Percentiles rank a stretch among this genome's conserved stretches.
phyloP scores from a whole-genome alignment of 1,140 invertebrate genomes.

The Trichonephila inaurata region DNA sequence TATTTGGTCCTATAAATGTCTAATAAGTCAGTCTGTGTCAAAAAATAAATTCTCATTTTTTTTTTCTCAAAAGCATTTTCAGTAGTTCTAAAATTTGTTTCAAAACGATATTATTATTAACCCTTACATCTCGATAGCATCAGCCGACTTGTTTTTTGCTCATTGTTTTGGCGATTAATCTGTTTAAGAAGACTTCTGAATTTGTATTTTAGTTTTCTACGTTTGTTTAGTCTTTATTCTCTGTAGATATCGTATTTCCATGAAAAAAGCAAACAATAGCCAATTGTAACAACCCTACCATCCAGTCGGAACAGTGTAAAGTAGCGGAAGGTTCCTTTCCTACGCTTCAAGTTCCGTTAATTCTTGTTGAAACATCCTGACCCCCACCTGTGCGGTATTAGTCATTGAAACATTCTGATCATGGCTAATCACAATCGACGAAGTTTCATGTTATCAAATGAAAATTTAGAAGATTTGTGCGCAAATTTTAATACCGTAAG shows the following conservation, averaged over 20 bases:
- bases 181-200: no score
- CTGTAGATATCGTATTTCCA: background rate
- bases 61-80: no score
- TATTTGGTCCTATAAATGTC: no score
- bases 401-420: constrained; percentile 5
- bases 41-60: no score
- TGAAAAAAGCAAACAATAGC: constrained; percentile 38
- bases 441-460: constrained; percentile 66
- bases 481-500: constrained; percentile 63
- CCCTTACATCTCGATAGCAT: no score
- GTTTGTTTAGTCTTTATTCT: background rate
- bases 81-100: no score
- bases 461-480: constrained; percentile 69
- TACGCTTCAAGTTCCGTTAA: constrained; percentile 38
- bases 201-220: background rate
- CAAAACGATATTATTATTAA: no score
- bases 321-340: constrained; percentile 54
- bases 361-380: background rate
- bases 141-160: no score
- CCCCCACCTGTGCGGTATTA: constrained; percentile 3
- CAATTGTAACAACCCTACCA: constrained; percentile 47
- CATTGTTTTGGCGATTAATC: no score
- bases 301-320: background rate
- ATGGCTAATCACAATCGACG: constrained; percentile 42
- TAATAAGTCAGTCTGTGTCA: no score